Evolutionary conservation across 2,113 vertebrate species (phyloP), one percentile per base, ranked within the genome.

Genomic region (Rynchops niger): DNA sequence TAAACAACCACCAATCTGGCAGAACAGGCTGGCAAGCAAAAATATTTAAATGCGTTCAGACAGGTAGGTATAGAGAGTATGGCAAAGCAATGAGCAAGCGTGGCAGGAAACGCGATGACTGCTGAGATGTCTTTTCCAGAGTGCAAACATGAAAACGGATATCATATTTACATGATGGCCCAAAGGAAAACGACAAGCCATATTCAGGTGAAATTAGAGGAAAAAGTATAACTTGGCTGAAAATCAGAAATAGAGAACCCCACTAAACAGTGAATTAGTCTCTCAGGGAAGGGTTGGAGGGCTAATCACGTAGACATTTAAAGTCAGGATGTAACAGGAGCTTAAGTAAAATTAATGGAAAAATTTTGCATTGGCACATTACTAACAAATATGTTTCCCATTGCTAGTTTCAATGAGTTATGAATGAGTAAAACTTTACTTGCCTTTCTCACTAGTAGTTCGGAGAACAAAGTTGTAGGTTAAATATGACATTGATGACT

Each of bases 11-110:
- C 12, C 16, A 32, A 43, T 19, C 7, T 40, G 47, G 19, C 15
- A 77, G 17, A 86, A 69, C 0, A 2, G 29, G 18, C 5, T 0
- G 2, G 17, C 1, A 19, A 77, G 17, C 4, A 67, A 56, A 70
- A 85, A 29, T 27, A 55, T 6, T 13, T 6, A 62, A 82, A 82
- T 14, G 11, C 4, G 22, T 73, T 55, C 42, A 86, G 53, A 83
- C 11, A 80, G 25, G 9, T 20, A 70, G 26, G 27, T 42, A 42
- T 10, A 52, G 2, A n/a, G 15, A 74, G 6, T 8, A 30, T 11
- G 26, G 36, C 38, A 86, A 87, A 89, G 43, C 45, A 79, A 22
- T 56, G 30, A 85, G 30, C 15, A 49, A 29, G 25, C 2, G 12
- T n/a, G 22, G 27, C 2, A 69, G 45, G 36, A 86, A 90, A 66